Evolutionary conservation across 2,113 vertebrate species (phyloP), one percentile per base, ranked within the genome.

Genomic region (Calidris pygmaea): DNA sequence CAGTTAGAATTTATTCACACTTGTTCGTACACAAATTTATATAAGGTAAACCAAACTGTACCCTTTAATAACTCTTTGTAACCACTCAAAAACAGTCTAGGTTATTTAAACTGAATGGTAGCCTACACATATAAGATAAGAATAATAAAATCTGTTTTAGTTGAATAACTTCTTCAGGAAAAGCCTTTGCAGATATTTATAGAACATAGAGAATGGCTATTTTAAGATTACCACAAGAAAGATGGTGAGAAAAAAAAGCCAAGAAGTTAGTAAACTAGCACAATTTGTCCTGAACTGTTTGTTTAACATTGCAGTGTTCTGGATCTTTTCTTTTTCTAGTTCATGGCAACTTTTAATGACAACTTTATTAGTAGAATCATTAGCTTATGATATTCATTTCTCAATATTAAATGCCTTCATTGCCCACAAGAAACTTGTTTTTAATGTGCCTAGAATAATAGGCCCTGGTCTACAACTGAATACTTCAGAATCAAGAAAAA

Each of bases 221-320:
- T 90, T 9, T 41, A 65, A 72, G 45, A 59, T 39, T 53, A 52
- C 1, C 8, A 65, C 22, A 80, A 48, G 18, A 82, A 0, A 29
- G 23, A 63, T 1, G 8, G 39, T 14, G 43, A 18, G 10, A 9
- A 4, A 14, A 7, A n/a, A 82, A 34, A 1, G 0, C 10, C 4
- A 10, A 90, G 14, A 7, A 43, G 37, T 37, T 30, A 47, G 15
- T 20, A 68, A 80, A 29, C 4, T 13, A 55, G 9, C 12, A 66
- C 11, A 43, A 30, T 60, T 72, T 60, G 3, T 76, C 67, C 58
- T 74, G 7, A 71, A 71, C 58, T 5, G 11, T 35, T 66, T 26
- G 3, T 47, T 55, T 55, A 76, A 29, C 16, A 16, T 35, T 82
- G 26, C 18, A 37, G 23, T 56, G 13, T 5, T 92, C 86, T 68